phyloP scores from a whole-genome alignment of 1,140 invertebrate species.

The Telenomus remus region DNA sequence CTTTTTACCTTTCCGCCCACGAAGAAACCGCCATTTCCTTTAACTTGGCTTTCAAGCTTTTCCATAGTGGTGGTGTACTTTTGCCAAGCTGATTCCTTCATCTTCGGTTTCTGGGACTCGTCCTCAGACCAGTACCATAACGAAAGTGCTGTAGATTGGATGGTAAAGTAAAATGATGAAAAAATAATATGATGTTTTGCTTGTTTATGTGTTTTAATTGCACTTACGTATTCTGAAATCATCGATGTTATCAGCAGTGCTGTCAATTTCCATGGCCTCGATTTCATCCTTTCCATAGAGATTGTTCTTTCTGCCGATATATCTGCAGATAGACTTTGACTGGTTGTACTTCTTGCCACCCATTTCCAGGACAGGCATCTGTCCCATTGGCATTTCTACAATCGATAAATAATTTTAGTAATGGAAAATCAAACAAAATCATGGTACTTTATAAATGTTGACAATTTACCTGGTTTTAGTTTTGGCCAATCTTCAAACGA shows the following conservation, averaged over 20 bases:
- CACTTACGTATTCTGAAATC: constrained; percentile 61
- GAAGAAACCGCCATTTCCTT: constrained; percentile 73
- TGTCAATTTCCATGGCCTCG: constrained; percentile 60
- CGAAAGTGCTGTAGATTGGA: constrained; percentile 22
- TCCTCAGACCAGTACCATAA: constrained; percentile 60
- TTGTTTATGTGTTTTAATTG: neutral
- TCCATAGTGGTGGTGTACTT: constrained; percentile 67
- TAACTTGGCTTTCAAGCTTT: constrained; percentile 72
- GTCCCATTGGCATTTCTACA: constrained; percentile 63
- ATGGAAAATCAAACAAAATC: too few species aligned
- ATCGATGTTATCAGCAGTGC: constrained; percentile 59
- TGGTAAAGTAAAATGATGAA: too few species aligned
- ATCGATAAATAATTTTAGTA: too few species aligned
- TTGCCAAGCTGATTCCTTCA: constrained; percentile 59
- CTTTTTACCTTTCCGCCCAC: constrained; percentile 72
- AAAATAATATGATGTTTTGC: too few species aligned
- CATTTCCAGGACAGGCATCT: constrained; percentile 64
- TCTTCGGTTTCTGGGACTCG: constrained; percentile 49
- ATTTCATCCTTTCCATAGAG: constrained; percentile 58
- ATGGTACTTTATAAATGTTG: too few species aligned
- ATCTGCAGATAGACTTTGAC: constrained; percentile 65
- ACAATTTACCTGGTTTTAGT: constrained; percentile 66
- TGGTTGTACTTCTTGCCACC: constrained; percentile 62
- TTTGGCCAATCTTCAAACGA: constrained; percentile 70
- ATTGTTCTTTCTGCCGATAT: constrained; percentile 62